Percentiles rank a stretch among this genome's conserved stretches.
These are phyloP conservation scores for Corythornis vintsioides DNA, from an alignment of 2,113 vertebrate species.

Conservation along the genomic window DNA sequence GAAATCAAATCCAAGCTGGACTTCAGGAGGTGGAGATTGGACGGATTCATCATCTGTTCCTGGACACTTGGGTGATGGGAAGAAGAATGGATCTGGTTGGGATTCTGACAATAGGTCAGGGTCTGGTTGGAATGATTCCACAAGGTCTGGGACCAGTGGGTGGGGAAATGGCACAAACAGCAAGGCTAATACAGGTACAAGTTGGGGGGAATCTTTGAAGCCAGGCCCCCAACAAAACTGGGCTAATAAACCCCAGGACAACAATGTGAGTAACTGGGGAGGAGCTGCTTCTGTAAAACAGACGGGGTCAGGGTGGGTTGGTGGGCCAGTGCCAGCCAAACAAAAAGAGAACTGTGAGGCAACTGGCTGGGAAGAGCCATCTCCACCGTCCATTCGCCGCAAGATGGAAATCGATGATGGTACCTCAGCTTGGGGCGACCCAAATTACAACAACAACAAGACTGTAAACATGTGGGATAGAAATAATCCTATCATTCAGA, in stretches of 20 bases:
- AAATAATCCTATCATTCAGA: conserved; percentile 88
- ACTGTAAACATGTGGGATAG: conserved; percentile 98
- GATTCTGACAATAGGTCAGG: conserved; percentile 80
- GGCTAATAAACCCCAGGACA: conserved; percentile 90
- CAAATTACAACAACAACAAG: conserved; percentile 87
- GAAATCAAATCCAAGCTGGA: conserved; percentile 87
- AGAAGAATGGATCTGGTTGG: conserved; percentile 87
- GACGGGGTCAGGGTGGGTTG: conserved; percentile 85
- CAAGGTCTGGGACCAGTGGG: conserved; percentile 77
- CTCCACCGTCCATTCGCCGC: conserved; percentile 93
- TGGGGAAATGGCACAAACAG: conserved; percentile 80
- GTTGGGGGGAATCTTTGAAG: conserved; percentile 89
- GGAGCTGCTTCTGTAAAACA: conserved; percentile 93
- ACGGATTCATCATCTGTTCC: conserved; percentile 76
- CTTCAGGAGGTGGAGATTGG: conserved; percentile 82
- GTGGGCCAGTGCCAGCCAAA: conserved; percentile 81
- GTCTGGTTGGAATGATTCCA: conserved; percentile 79
- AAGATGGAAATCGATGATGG: conserved; percentile 99
- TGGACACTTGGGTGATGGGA: conserved; percentile 86
- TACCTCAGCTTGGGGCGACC: conserved; percentile 98
- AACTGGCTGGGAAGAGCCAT: conserved; percentile 97
- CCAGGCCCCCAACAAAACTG: conserved; percentile 86
- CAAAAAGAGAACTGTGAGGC: conserved; percentile 87
- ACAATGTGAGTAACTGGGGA: conserved; percentile 88
- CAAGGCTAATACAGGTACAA: conserved; percentile 81